phyloP scores from a whole-genome alignment of 2,888 invertebrate genomes.

The Adelphocoris suturalis region DNA sequence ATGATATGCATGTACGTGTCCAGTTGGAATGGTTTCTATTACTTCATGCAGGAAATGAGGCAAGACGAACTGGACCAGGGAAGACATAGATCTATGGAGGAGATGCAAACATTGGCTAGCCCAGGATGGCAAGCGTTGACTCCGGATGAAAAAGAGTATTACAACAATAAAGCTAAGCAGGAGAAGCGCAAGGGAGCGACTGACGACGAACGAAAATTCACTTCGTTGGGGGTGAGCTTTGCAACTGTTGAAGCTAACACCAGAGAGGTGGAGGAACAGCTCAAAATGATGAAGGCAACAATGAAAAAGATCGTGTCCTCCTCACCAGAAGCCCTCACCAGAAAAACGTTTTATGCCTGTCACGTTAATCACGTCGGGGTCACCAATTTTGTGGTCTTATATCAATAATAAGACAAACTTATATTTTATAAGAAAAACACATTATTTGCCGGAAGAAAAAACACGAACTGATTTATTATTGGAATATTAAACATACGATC shows the following conservation, averaged over 20 bases:
- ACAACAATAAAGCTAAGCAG: slow-evolving; percentile 15
- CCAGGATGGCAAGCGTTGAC: not conserved
- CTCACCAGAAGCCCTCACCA: not conserved
- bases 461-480: too few species aligned
- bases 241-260: not conserved
- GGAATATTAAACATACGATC: too few species aligned
- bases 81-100: not conserved
- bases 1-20: too few species aligned
- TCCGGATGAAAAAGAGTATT: slow-evolving; percentile 19
- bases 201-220: slow-evolving; percentile 42
- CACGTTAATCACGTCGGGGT: slow-evolving; percentile 61
- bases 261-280: not conserved
- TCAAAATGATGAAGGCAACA: not conserved
- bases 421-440: too few species aligned
- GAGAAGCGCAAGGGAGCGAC: not conserved
- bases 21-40: slow-evolving; percentile 52
- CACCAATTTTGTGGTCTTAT: too few species aligned
- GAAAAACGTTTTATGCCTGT: slow-evolving; percentile 29
- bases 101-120: not conserved
- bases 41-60: slow-evolving; percentile 46
- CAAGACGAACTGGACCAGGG: not conserved
- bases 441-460: too few species aligned
- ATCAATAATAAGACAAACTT: too few species aligned
- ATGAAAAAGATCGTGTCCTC: not conserved
- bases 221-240: slow-evolving; percentile 32